Evolutionary conservation across 2,113 vertebrate species (phyloP), one percentile per base, ranked within the genome.

Genomic region (Oxygymnocypris stewartii): DNA sequence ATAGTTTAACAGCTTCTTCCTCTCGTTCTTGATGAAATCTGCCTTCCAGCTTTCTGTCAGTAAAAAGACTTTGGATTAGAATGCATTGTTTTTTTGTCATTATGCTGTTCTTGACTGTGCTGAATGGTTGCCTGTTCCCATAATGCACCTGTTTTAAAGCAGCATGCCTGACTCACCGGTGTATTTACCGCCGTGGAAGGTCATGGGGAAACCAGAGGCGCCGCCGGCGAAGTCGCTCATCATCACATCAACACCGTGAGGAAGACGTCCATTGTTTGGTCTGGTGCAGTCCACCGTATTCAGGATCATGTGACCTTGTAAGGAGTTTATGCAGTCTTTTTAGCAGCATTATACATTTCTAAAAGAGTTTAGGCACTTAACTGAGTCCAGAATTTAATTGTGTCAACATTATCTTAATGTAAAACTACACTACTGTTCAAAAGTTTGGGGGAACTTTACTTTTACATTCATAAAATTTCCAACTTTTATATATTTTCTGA

Each of bases 151-250:
- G 4, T 73, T n/a, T n/a, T 42, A 23, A n/a, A 73, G 18, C 20
- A 2, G 16, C 51, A 5, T 40, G 5, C 23, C 65, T 9, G 76
- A 73, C 88, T 92, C 90, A 96, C 96, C 95, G 4, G 90, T 95
- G 90, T 95, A 96, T 88, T 96, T 96, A 63, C 95, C 95, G 69
- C 93, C 92, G 16, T 86, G 92, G 89, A 96, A 96, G 71, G 94
- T 95, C 95, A 96, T 95, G 8, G 95, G 96, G 81, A 96, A 96
- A 25, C 95, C 96, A 14, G 96, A 96, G 6, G 95, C 95, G 2
- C 95, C 95, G 28, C 96, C 95, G 1, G 95, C 95, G 65, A 96
- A 96, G 88, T 96, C 95, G 40, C 93, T 94, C 95, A 96, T 95
- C 95, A 96, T 95, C 23, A 96, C 35, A 61, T 92, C 94, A 69